Evolutionary conservation across 2,797 vertebrate genomes (phyloP).

Genomic region (Pampus argenteus): DNA sequence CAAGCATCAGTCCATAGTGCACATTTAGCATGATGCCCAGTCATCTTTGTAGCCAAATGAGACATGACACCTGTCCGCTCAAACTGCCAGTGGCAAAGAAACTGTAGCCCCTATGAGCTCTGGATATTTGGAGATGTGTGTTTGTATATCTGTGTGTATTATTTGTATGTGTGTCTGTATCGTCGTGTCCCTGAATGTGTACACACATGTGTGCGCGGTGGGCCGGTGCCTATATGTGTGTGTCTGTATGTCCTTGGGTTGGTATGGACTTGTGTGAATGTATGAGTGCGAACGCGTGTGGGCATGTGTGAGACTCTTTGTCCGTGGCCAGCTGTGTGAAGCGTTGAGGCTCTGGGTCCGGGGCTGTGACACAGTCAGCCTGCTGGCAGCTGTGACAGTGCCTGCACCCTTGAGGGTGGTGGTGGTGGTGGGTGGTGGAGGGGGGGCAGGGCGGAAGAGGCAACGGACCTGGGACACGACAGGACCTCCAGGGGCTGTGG

Average conservation of each 20-base stretch:
- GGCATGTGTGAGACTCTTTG: slow-evolving; percentile 71
- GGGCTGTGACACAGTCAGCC: slow-evolving; percentile 70
- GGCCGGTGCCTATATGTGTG: slow-evolving; percentile 34
- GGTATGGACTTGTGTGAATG: slow-evolving; percentile 63
- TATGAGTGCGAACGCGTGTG: slow-evolving; percentile 56
- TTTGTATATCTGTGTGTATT: background rate
- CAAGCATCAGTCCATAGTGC: slow-evolving; percentile 13
- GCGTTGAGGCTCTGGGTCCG: slow-evolving; percentile 37
- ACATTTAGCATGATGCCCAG: slow-evolving; percentile 22
- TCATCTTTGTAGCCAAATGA: slow-evolving; percentile 53
- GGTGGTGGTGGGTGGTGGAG: slow-evolving; percentile 29
- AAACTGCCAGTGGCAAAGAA: slow-evolving; percentile 39
- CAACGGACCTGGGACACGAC: slow-evolving; percentile 87
- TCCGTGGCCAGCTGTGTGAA: slow-evolving; percentile 72
- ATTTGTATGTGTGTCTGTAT: slow-evolving; percentile 9
- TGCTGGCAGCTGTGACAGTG: slow-evolving; percentile 76
- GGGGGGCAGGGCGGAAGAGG: slow-evolving; percentile 21
- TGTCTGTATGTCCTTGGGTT: slow-evolving; percentile 58
- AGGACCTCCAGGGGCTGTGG: slow-evolving; percentile 82
- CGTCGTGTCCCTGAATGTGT: slow-evolving; percentile 20
- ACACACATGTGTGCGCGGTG: slow-evolving; percentile 4
- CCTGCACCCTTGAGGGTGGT: slow-evolving; percentile 52
- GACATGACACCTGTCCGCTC: slow-evolving; percentile 48
- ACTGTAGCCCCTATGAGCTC: slow-evolving; percentile 10
- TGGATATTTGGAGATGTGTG: background rate